These are phyloP conservation scores for Scortum barcoo DNA, from an alignment of 2,113 vertebrate species.

Conservation along the genomic window DNA sequence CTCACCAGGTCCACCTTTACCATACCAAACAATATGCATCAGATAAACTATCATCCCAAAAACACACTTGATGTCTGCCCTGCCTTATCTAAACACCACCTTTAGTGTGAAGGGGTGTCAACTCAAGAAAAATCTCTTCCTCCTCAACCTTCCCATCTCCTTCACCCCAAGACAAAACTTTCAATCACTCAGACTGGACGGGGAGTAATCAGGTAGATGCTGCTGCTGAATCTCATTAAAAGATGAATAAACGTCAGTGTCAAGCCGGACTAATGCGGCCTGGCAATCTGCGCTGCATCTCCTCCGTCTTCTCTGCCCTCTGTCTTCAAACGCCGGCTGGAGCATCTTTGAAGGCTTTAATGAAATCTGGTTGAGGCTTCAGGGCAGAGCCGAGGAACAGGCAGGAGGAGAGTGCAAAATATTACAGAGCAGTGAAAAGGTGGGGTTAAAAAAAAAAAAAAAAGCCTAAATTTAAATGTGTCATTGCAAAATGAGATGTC, in stretches of 20 bases:
- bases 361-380: constrained; percentile 44
- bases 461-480: not conserved
- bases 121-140: not conserved
- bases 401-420: constrained; percentile 8
- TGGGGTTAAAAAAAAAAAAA: not conserved
- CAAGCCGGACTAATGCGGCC: constrained; percentile 23
- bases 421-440: not conserved
- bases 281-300: constrained; percentile 16
- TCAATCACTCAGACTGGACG: constrained; percentile 8
- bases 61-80: not conserved
- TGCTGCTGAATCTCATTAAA: constrained; percentile 36
- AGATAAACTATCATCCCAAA: not conserved
- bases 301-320: not conserved
- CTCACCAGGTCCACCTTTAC: constrained; percentile 6
- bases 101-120: not conserved
- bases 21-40: not conserved
- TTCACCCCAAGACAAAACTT: constrained; percentile 5
- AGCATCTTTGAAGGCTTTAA: constrained; percentile 48
- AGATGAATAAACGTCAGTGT: constrained; percentile 35
- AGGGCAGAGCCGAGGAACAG: constrained; percentile 11
- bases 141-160: constrained; percentile 15
- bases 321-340: constrained; percentile 20
- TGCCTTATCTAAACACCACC: constrained; percentile 15
- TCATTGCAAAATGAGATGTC: not conserved
- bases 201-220: not conserved